Conservation (phyloP, 1,140 invertebrate genomes). For the Drosophila trapezifrons region DNA sequence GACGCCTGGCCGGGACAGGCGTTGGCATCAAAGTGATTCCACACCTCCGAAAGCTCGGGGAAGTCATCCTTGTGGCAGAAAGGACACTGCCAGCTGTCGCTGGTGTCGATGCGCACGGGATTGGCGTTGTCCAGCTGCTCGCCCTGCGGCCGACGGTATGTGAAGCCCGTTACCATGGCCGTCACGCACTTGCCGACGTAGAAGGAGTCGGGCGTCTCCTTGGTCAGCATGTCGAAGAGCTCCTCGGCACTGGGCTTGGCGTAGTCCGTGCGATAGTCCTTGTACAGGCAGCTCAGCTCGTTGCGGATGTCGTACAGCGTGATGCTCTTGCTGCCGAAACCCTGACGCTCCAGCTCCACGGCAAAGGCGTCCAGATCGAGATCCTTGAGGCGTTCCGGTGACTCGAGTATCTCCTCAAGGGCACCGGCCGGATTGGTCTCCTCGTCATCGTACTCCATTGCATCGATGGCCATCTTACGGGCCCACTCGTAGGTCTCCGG, state of each 20-base stretch:
- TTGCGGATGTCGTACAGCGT: slow-evolving; percentile 98
- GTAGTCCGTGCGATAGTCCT: slow-evolving; percentile 94
- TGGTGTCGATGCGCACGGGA: slow-evolving; percentile 93
- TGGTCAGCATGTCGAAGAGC: slow-evolving; percentile 97
- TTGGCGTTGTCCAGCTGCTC: slow-evolving; percentile 98
- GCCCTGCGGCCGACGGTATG: slow-evolving; percentile 94
- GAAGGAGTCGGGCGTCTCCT: slow-evolving; percentile 98
- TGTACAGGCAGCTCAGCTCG: slow-evolving; percentile 97
- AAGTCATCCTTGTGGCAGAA: slow-evolving; percentile 98
- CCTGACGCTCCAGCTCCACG: slow-evolving; percentile 97
- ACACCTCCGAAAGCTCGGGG: slow-evolving; percentile 97
- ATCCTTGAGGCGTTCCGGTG: slow-evolving; percentile 97
- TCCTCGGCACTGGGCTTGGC: slow-evolving; percentile 92
- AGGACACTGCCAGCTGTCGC: slow-evolving; percentile 97
- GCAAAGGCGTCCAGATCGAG: slow-evolving; percentile 99
- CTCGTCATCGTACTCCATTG: slow-evolving; percentile 98
- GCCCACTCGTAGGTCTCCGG: slow-evolving; percentile 99
- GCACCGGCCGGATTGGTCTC: slow-evolving; percentile 98
- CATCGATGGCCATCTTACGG: slow-evolving; percentile 99
- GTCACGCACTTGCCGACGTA: slow-evolving; percentile 95
- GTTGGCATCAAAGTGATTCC: slow-evolving; percentile 98
- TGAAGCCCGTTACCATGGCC: slow-evolving; percentile 90
- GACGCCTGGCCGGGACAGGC: slow-evolving; percentile 97
- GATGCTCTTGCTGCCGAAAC: slow-evolving; percentile 98
- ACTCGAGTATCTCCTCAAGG: slow-evolving; percentile 98